Base-by-base conservation (phyloP, 2,888 invertebrate genomes). In the Teleiodes luculella region DNA sequence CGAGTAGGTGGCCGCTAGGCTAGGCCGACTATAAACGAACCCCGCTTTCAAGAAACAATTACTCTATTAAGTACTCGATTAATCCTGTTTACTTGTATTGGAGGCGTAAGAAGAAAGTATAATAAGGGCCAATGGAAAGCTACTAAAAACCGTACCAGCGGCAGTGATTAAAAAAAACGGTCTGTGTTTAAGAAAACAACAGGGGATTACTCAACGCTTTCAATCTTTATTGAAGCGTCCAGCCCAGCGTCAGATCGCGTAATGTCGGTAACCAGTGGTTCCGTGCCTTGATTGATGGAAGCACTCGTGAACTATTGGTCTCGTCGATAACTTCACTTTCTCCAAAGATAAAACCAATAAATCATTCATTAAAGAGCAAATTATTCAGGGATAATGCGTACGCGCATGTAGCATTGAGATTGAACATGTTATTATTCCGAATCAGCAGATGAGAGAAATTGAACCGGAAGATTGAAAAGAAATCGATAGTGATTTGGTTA, bases 391-490 rank as follows among this genome's bases (percentile, higher is more conserved):
- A 65, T 66, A 57, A 60, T 59, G 55, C 59, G 58, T 61, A 57
- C 60, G 52, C 53, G 59, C 57, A 53, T 52, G 58, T 60, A 61
- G 64, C 57, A 62, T 68, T 66, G 62, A 70, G 70, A 72, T 63
- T 63, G 71, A 63, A 68, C 63, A 64, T 63, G 69, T 74, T 70
- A 76, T 72, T 72, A 67, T 68, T 62, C 72, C 70, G 70, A 72
- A 78, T 76, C 68, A 70, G 64, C 63, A 62, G 56, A 53, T 54
- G 59, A 74, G 78, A 72, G 81, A 83, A 83, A 83, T 71, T 76
- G 68, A 77, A 80, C 78, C 82, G 83, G 80, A 82, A 76, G 75
- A 78, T 78, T 71, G 74, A 74, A 76, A 80, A 78, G 78, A 84
- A 82, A 82, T 82, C 78, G 72, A 75, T 73, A 68, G 64, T 67